Base-by-base conservation (phyloP, 2,888 invertebrate species). In the Aporophyla nigra region DNA sequence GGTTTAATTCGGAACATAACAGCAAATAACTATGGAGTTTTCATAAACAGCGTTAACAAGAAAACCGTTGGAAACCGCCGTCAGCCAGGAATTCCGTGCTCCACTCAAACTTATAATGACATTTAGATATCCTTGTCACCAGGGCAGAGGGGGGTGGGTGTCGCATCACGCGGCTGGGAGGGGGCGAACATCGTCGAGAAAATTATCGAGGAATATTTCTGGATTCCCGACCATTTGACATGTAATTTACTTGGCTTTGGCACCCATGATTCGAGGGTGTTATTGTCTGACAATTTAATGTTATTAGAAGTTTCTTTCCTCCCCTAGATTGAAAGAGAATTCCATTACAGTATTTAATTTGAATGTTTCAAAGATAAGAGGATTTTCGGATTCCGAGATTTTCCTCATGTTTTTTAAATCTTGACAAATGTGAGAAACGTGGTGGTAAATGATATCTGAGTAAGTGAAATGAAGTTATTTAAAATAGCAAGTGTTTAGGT, bases 101-200 rank as follows among this genome's bases (percentile, higher is more conserved):
- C 91, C 91, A 90, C 93, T 93, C 92, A 92, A 96, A 96, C 95
- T 96, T 95, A 95, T 96, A 96, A 96, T 95, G 96, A 95, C 95
- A 95, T 96, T 96, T 96, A 93, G 95, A 95, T 95, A 95, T 95
- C 94, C 94, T 93, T 94, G 95, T 95, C 94, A 94, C 92, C 90
- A 91, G 88, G 90, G 80, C 71, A 51, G 69, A 78, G 78, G 77
- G 76, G 82, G 85, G 66, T 14, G 76, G 78, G 80, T 12, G 83
- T 72, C 77, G 75, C 76, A 76, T 94, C 94, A 93, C 91, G 89
- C 90, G 88, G 90, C 71, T 76, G 74, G 19, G 65, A 74, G 67
- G 67, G 78, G 73, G 63, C 43, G 43, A 65, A 78, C 76, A 69
- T 69, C 80, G 82, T 74, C 73, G 83, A 83, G 90, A 81, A 86